Evolutionary conservation across 2,797 vertebrate genomes (phyloP).

Genomic region (Synaphobranchus kaupii): DNA sequence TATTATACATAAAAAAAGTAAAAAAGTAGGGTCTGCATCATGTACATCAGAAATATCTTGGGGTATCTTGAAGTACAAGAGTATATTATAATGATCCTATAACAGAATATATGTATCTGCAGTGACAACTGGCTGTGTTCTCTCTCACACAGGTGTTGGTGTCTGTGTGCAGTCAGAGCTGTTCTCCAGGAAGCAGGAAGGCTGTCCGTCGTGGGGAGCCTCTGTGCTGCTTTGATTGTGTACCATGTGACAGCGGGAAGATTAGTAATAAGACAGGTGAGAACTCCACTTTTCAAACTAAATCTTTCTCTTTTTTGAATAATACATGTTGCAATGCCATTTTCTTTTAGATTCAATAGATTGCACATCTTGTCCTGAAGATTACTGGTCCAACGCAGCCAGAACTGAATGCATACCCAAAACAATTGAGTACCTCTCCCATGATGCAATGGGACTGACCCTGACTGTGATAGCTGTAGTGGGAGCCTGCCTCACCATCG

Average conservation of each 20-base stretch:
- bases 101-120: not conserved
- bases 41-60: not conserved
- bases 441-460: conserved; percentile 66
- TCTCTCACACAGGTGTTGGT: conserved; percentile 56
- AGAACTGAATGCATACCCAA: too few species aligned
- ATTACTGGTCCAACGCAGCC: too few species aligned
- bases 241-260: conserved; percentile 32
- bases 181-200: too few species aligned
- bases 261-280: conserved; percentile 74
- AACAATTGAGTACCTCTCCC: conserved; percentile 67
- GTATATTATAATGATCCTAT: not conserved
- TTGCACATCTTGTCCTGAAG: conserved; percentile 61
- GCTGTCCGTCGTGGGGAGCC: too few species aligned
- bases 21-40: not conserved
- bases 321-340: not conserved
- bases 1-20: not conserved
- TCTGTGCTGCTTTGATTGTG: too few species aligned
- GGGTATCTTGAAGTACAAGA: not conserved
- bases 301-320: not conserved
- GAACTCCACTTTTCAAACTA: not conserved
- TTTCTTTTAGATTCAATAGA: conserved; percentile 65
- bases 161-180: too few species aligned
- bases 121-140: conserved; percentile 21
- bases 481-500: conserved; percentile 64
- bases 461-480: conserved; percentile 63